Base-by-base conservation (phyloP, 2,797 vertebrate species). In the Lacerta agilis region DNA sequence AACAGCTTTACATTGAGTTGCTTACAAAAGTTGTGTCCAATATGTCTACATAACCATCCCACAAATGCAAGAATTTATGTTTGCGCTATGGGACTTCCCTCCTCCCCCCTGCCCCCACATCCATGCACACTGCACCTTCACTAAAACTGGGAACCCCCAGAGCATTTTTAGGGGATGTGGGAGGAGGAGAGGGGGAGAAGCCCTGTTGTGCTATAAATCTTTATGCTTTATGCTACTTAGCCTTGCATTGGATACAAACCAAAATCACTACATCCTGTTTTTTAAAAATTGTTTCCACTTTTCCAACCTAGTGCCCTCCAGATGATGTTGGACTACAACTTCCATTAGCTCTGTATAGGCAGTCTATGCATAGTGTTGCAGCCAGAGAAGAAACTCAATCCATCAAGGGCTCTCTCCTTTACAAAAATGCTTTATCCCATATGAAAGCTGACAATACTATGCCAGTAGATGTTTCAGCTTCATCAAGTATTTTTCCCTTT, bases 401-500 rank as follows among this genome's bases (percentile, higher is more conserved):
- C 61, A 2, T 76, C n/a, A 66, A 75, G 8, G 3, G n/a, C 29
- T 49, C 33, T n/a, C 20, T 49, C 41, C 61, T 67, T 67, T 75
- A 15, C 18, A 41, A 10, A 85, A 6, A 2, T 27, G 15, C 58
- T 80, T 80, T 80, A 38, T 90, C n/a, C 2, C 86, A 82, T 83
- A 64, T 23, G 64, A 4, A 73, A 36, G 4, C 82, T 84, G 45
- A 41, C 38, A 13, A 17, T 18, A 72, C 25, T 1, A 0, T 85
- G 2, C 18, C 83, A 79, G 23, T 89, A 78, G 55, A 15, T 75
- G 9, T 69, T 82, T n/a, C 5, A 64, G 1, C 77, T 91, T 92
- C 20, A 49, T 82, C 80, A 76, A 83, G 78, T 64, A 11, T 86
- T 87, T 79, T 90, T 76, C 78, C 86, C 71, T 5, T 85, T 76